A percentile compares a stretch with the other conserved stretches of the same genome.
phyloP scores from a whole-genome alignment of 2,113 vertebrate species.

The Nestor notabilis region DNA sequence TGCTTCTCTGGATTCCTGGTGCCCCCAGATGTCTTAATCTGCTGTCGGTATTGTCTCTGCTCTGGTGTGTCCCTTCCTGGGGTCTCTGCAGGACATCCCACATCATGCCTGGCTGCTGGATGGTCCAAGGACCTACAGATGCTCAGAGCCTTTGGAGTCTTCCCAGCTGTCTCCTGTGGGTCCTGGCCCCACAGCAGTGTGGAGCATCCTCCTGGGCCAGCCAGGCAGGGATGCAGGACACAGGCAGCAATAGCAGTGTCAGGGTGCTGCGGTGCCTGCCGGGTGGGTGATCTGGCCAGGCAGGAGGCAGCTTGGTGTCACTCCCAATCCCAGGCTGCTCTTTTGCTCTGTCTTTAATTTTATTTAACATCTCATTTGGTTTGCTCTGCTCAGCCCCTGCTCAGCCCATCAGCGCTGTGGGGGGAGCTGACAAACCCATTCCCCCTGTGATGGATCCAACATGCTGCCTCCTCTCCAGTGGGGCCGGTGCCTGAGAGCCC shows the following conservation, averaged over 20 bases:
- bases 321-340: not conserved
- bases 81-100: accelerated
- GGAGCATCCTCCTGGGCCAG: accelerated
- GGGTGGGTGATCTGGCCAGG: not conserved
- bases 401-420: not conserved
- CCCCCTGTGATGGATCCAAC: not conserved
- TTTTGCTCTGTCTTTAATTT: slow-evolving; percentile 16
- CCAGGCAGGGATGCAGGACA: not conserved
- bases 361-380: slow-evolving; percentile 46
- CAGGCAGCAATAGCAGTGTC: not conserved
- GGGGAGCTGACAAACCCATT: slow-evolving; percentile 31
- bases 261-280: not conserved
- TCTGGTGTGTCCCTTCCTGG: accelerated
- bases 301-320: not conserved
- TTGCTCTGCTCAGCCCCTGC: slow-evolving; percentile 15
- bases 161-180: not conserved
- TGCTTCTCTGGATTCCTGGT: not conserved
- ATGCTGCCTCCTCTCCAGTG: not conserved
- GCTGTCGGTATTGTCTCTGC: not conserved
- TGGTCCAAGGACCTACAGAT: not conserved
- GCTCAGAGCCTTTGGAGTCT: accelerated
- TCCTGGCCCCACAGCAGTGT: accelerated
- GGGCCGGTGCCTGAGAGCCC: not conserved
- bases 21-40: not conserved
- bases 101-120: accelerated